Base-by-base conservation (phyloP, 2,797 vertebrate genomes). In the Chelidonichthys spinosus region DNA sequence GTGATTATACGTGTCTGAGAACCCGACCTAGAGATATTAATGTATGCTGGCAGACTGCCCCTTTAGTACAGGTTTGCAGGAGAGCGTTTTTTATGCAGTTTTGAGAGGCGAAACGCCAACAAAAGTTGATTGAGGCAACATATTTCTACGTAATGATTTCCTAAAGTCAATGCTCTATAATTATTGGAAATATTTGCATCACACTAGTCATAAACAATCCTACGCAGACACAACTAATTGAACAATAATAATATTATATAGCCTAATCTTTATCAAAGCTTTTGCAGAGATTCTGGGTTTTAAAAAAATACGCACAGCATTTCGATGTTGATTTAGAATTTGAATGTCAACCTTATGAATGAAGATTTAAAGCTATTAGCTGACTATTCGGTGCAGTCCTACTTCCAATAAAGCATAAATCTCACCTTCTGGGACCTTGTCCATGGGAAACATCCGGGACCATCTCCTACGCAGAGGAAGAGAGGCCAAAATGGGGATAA, bases 381-480 rank as follows among this genome's bases (percentile, higher is more conserved):
- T 3, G 6, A 14, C 13, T 36, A 55, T 15, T 36, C 6, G 14
- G 33, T 33, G 36, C 53, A 36, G 53, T 7, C 14, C 7, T 0
- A 58, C n/a, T 15, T 63, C 33, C 50, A 49, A 6, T 42, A 18
- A 77, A 56, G 40, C 9, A 52, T 50, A 36, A 71, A 74, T 59
- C 37, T 59, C 32, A 59, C 43, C 37, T 64, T 52, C 37, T n/a
- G 25, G 42, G 44, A 50, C 44, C 37, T 39, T 55, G 14, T 67
- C 32, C 5, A 4, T 25, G 40, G 55, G 11, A 66, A 43, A 33
- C 18, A 6, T 47, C 6, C 1, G 4, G 35, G 36, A 33, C 18
- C 0, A 9, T 33, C 46, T 49, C 17, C 37, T 7, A 15, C 56
- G 40, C 40, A 33, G 25, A 11, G 11, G 50, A 50, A 50, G n/a